Conservation (phyloP, 2,888 invertebrate genomes). For the Spodoptera picta region DNA sequence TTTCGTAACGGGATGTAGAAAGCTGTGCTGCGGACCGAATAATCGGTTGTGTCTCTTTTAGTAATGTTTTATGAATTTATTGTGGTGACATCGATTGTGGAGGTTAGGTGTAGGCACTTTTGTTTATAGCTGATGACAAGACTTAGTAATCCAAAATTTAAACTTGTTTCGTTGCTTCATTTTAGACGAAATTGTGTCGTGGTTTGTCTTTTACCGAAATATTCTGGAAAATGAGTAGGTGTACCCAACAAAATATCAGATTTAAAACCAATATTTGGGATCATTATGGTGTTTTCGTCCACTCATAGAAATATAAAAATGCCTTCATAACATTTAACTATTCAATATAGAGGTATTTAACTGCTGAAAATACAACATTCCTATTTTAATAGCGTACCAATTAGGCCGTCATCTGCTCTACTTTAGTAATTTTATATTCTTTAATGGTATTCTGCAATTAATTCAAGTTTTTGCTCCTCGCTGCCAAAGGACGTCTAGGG, state of each 20-base stretch:
- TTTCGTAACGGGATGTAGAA: constrained; percentile 29
- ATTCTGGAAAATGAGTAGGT: no score
- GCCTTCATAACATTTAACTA: neutral
- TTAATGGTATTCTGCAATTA: constrained; percentile 20
- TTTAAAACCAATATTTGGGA: no score
- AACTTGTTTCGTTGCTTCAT: no score
- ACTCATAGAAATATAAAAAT: no score
- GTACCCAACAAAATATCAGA: no score
- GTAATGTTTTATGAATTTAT: constrained; percentile 3
- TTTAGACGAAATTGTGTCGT: no score
- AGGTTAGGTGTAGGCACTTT: no score
- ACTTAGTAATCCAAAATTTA: no score
- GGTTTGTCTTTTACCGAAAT: no score
- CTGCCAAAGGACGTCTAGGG: constrained; percentile 8
- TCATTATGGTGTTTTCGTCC: no score
- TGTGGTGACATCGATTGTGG: neutral
- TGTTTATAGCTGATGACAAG: no score
- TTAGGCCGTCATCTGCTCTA: constrained; percentile 6
- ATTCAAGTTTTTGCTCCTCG: constrained; percentile 26
- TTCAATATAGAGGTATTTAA: neutral
- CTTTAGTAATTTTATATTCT: constrained; percentile 19
- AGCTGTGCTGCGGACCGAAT: constrained; percentile 20
- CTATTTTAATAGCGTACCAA: constrained; percentile 17
- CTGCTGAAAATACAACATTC: constrained; percentile 6
- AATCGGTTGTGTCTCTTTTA: constrained; percentile 14